phyloP scores from a whole-genome alignment of 2,888 invertebrate genomes.

The Drosophila acutilabella region DNA sequence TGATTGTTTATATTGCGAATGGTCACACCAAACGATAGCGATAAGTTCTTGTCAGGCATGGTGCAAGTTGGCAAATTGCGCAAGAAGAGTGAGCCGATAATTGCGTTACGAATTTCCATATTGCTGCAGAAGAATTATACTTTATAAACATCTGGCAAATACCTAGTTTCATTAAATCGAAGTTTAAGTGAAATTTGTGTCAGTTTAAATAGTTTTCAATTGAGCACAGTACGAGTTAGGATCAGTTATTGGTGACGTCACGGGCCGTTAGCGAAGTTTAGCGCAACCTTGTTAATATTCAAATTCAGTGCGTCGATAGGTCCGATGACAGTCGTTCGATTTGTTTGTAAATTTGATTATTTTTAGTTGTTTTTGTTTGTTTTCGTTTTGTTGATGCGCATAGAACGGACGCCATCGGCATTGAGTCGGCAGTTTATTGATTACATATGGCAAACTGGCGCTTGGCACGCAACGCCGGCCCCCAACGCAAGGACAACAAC shows the following conservation, averaged over 20 bases:
- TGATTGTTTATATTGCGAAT: slow-evolving; percentile 18
- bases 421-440: slow-evolving; percentile 66
- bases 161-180: neutral
- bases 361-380: slow-evolving; percentile 12
- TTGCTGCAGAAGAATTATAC: neutral
- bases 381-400: slow-evolving; percentile 27
- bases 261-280: neutral
- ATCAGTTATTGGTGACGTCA: neutral
- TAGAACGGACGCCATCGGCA: slow-evolving; percentile 36
- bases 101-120: neutral
- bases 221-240: neutral
- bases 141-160: neutral
- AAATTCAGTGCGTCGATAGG: slow-evolving; percentile 1
- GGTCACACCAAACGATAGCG: slow-evolving; percentile 20
- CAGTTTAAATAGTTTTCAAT: neutral
- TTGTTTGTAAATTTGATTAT: slow-evolving; percentile 35
- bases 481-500: slow-evolving; percentile 69
- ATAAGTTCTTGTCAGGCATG: neutral
- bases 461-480: slow-evolving; percentile 72
- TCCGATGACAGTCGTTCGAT: slow-evolving; percentile 37
- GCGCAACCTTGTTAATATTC: neutral
- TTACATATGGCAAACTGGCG: slow-evolving; percentile 60
- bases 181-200: neutral
- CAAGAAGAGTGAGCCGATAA: neutral
- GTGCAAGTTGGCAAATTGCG: neutral